These are phyloP conservation scores for Cephalotes varians DNA, from an alignment of 2,888 invertebrate genomes.

Conservation along the genomic window DNA sequence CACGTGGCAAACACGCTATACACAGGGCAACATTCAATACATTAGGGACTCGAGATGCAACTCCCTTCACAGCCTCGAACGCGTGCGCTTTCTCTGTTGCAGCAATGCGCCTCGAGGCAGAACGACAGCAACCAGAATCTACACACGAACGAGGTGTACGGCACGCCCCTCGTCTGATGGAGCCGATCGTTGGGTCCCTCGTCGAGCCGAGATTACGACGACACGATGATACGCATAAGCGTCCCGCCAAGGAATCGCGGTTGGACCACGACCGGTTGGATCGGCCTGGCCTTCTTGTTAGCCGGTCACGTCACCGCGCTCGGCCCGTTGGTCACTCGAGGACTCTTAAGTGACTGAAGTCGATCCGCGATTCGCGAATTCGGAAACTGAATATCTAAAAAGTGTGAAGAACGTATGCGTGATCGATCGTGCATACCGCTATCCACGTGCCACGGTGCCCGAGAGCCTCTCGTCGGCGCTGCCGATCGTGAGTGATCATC, in stretches of 20 bases:
- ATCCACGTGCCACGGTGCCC: constrained; percentile 57
- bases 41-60: neutral
- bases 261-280: constrained; percentile 67
- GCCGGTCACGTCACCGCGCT: constrained; percentile 71
- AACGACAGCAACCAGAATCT: constrained; percentile 94
- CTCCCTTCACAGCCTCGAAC: neutral
- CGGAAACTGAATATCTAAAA: constrained; percentile 21
- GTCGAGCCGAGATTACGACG: constrained; percentile 79
- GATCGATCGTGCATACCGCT: constrained; percentile 36
- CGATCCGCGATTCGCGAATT: constrained; percentile 28
- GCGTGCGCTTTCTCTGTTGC: constrained; percentile 84
- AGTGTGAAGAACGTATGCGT: constrained; percentile 49
- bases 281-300: constrained; percentile 66
- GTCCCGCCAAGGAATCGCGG: constrained; percentile 75
- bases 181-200: constrained; percentile 88
- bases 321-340: constrained; percentile 53
- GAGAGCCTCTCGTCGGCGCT: constrained; percentile 44
- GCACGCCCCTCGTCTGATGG: constrained; percentile 90
- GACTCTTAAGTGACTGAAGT: constrained; percentile 61
- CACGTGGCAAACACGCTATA: neutral
- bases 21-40: neutral
- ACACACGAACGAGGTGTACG: constrained; percentile 93
- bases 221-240: constrained; percentile 76
- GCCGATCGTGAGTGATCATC: constrained; percentile 51
- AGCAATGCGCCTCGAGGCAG: constrained; percentile 93